Conservation (phyloP, 2,113 vertebrate species). For the Prinia subflava region DNA sequence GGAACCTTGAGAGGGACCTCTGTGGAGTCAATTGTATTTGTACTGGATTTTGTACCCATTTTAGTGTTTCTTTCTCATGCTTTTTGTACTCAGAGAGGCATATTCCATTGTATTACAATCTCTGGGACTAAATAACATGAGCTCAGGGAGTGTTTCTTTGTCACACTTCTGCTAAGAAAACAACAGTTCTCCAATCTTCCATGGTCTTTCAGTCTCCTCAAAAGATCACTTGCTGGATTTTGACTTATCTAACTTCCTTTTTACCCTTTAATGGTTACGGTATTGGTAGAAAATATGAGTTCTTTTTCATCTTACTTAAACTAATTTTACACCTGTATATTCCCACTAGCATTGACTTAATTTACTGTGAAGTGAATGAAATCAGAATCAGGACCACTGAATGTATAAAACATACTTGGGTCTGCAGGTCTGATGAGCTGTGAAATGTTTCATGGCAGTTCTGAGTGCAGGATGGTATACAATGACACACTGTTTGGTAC, state of each 20-base stretch:
- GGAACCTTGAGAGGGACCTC: not conserved
- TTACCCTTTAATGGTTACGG: not conserved
- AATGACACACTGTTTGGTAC: conserved; percentile 3
- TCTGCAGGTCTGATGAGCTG: conserved; percentile 33
- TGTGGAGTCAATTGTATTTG: not conserved
- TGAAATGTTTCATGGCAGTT: not conserved
- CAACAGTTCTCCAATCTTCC: not conserved
- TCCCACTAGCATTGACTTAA: conserved; percentile 5
- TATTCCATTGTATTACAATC: not conserved
- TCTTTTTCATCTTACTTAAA: conserved; percentile 29
- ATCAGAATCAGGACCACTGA: conserved; percentile 13
- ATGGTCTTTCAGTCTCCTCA: not conserved
- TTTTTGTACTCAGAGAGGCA: not conserved
- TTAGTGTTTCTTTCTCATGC: not conserved
- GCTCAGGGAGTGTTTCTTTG: not conserved
- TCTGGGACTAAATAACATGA: not conserved
- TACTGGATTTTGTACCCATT: not conserved
- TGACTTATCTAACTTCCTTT: conserved; percentile 7
- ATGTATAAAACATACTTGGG: conserved; percentile 15
- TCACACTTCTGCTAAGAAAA: not conserved
- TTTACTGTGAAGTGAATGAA: conserved; percentile 39
- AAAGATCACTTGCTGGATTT: not conserved
- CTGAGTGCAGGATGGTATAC: not conserved
- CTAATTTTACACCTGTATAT: conserved; percentile 43
- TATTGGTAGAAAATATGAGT: not conserved